Evolutionary conservation across 2,888 invertebrate genomes (phyloP).

Genomic region (Troglohyphantes excavatus): DNA sequence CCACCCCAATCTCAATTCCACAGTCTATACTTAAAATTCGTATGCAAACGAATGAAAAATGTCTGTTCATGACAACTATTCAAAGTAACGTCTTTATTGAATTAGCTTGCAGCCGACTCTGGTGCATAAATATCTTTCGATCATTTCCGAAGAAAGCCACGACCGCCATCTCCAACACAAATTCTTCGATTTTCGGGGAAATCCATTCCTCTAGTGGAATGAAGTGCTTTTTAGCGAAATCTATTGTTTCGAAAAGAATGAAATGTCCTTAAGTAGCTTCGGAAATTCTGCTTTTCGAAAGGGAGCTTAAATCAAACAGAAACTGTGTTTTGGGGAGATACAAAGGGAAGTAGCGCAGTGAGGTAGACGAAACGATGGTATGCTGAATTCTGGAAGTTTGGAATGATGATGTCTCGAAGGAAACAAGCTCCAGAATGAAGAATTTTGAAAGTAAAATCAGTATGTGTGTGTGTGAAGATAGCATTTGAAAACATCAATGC

Average conservation of each 20-base stretch:
- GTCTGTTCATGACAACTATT: background rate
- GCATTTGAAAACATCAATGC: slow-evolving; percentile 47
- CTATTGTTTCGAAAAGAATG: slow-evolving; percentile 70
- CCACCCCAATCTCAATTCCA: background rate
- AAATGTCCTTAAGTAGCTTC: slow-evolving; percentile 54
- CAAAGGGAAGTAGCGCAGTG: slow-evolving; percentile 41
- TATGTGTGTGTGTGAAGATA: slow-evolving; percentile 21
- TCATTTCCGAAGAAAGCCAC: slow-evolving; percentile 14
- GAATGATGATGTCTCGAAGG: slow-evolving; percentile 52
- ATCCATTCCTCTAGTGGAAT: slow-evolving; percentile 47
- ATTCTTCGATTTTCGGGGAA: slow-evolving; percentile 37
- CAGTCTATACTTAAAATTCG: background rate
- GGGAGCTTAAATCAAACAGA: slow-evolving; percentile 70
- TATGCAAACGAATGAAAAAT: slow-evolving; percentile 1
- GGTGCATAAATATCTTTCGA: background rate
- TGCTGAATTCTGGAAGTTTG: slow-evolving; percentile 36
- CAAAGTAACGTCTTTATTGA: background rate
- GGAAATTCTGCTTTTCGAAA: slow-evolving; percentile 53
- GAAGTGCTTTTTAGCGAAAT: slow-evolving; percentile 55
- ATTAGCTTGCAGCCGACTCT: slow-evolving; percentile 5
- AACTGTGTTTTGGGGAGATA: slow-evolving; percentile 50
- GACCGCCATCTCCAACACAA: background rate
- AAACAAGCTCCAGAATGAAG: slow-evolving; percentile 61
- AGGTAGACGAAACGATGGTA: background rate
- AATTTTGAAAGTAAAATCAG: slow-evolving; percentile 75